Base-by-base conservation (phyloP, 2,888 invertebrate species). In the Onchidella celtica region DNA sequence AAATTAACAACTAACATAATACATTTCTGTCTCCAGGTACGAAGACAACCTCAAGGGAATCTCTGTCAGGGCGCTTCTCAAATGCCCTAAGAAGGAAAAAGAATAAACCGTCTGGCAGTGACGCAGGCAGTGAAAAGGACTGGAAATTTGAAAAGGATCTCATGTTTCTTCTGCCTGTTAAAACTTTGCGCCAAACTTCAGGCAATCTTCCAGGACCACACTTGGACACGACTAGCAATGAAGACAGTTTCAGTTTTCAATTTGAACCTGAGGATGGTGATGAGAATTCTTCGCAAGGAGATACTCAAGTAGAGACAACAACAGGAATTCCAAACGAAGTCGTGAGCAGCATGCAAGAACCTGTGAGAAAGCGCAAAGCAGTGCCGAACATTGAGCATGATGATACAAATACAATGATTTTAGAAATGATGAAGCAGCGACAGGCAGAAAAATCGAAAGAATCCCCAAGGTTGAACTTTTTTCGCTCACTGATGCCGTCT, bases 401-500 rank as follows among this genome's bases (percentile, higher is more conserved):
- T 34, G 57, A 69, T 79, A 72, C 55, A 1, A 72, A 2, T 27
- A 24, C 27, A n/a, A 72, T 29, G 38, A 74, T 72, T 17, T 55
- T 72, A 55, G 55, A 55, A 55, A n/a, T 72, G 27, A 40, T 47
- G 72, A 74, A 74, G 36, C 40, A 68, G 27, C 36, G 76, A 40
- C 66, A 65, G 65, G 40, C 24, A 21, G 76, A 76, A 40, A 76
- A 76, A 76, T 63, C 76, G 24, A 68, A 66, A 47, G 72, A 72
- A 47, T 72, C 61, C 32, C 38, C 63, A 57, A 80, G 80, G 66
- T 63, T 80, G 55, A 61, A 61, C 59, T 80, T 73, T 34, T 80
- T 73, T 72, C 61, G 72, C 36, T 79, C 80, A 55, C 27, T 73
- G 9, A 80, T 80, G 73, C 73, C 65, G n/a, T 40, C 70, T 40